Conservation (phyloP, 2,888 invertebrate genomes). For the Drosophila eohydei region DNA sequence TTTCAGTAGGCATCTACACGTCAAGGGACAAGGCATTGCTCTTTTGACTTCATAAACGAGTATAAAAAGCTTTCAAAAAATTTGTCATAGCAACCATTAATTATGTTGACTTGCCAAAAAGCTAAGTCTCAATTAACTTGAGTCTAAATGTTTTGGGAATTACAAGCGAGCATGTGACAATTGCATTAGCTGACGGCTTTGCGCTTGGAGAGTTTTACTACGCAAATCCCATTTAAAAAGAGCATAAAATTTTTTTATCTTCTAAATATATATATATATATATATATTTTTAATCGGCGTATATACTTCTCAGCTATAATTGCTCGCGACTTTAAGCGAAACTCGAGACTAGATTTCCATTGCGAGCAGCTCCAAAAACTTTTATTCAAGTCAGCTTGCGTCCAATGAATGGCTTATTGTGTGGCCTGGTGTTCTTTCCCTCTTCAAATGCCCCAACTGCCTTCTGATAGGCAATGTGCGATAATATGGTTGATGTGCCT, state of each 20-base stretch:
- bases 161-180: constrained; percentile 4
- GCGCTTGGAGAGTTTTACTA: not conserved
- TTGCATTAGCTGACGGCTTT: not conserved
- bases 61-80: not conserved
- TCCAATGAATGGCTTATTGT: constrained; percentile 2
- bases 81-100: not conserved
- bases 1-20: too few species aligned
- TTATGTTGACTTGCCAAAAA: constrained; percentile 4
- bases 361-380: not conserved
- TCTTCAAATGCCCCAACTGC: constrained; percentile 12
- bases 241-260: not conserved
- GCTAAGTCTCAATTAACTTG: not conserved
- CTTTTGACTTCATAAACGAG: not conserved
- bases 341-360: not conserved
- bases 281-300: not conserved
- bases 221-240: not conserved
- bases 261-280: not conserved
- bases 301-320: not conserved
- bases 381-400: not conserved
- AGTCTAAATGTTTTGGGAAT: constrained; percentile 7
- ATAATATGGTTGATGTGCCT: constrained; percentile 13
- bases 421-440: constrained; percentile 11
- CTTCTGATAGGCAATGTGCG: constrained; percentile 11
- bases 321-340: not conserved
- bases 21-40: not conserved